These are phyloP conservation scores for Luidia sarsii DNA, from an alignment of 53 echinoderm and acorn worm species.

Conservation along the genomic window DNA sequence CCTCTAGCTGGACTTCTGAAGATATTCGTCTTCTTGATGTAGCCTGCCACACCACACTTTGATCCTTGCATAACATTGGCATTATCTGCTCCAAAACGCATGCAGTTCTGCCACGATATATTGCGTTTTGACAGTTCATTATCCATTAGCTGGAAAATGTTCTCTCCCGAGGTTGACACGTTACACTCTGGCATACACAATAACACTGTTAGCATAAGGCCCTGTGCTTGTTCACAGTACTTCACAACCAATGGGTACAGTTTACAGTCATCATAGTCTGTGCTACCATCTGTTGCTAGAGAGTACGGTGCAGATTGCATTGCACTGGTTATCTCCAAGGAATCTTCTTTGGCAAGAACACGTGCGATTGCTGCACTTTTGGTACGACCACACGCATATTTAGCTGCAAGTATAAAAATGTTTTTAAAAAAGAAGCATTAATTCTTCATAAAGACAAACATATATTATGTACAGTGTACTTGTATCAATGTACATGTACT, in stretches of 20 bases:
- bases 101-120: slow-evolving; percentile 21
- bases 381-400: slow-evolving; percentile 20
- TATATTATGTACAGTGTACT: too few species aligned
- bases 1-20: background rate
- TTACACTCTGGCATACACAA: slow-evolving; percentile 45
- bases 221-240: slow-evolving; percentile 48
- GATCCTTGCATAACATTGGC: slow-evolving; percentile 11
- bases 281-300: slow-evolving; percentile 58
- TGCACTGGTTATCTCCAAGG: slow-evolving; percentile 11
- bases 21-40: slow-evolving; percentile 7
- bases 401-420: background rate
- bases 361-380: background rate
- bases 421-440: background rate
- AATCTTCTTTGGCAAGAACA: slow-evolving; percentile 18
- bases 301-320: slow-evolving; percentile 44
- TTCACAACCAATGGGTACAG: slow-evolving; percentile 64
- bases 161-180: slow-evolving; percentile 34
- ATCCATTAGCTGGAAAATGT: slow-evolving; percentile 52
- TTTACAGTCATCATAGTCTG: slow-evolving; percentile 57
- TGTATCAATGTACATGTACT: too few species aligned
- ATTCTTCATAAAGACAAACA: background rate
- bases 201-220: slow-evolving; percentile 36
- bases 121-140: slow-evolving; percentile 15
- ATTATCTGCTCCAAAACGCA: slow-evolving; percentile 28
- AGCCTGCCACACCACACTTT: background rate